Evolutionary conservation across 2,888 invertebrate species (phyloP).

Genomic region (Metacarcinus magister): DNA sequence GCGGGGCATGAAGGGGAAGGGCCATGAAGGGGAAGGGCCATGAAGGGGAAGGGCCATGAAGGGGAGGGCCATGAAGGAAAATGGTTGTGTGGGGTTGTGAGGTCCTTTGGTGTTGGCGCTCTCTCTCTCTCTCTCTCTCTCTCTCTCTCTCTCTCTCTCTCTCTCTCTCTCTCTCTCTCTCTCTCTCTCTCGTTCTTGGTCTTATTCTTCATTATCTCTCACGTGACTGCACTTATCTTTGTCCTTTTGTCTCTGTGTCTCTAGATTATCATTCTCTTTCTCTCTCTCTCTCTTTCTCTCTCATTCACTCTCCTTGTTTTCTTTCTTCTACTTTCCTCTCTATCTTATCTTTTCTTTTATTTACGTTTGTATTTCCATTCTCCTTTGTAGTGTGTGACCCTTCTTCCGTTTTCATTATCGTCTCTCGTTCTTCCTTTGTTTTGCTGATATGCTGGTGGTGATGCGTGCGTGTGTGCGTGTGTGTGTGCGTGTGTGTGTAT

Average conservation of each 20-base stretch:
- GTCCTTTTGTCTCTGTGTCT: too few relatives aligned
- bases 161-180: constrained; percentile 52
- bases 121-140: neutral
- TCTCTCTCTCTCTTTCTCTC: neutral
- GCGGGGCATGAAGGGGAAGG: too few relatives aligned
- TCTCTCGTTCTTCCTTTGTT: neutral
- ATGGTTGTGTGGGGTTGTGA: neutral
- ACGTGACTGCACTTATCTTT: too few relatives aligned
- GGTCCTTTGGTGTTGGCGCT: neutral
- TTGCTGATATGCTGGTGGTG: neutral
- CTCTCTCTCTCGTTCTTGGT: neutral
- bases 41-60: too few relatives aligned
- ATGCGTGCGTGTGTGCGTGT: neutral
- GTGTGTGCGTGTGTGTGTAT: neutral
- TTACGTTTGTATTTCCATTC: neutral
- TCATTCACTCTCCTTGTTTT: neutral
- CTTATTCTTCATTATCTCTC: neutral
- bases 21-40: too few relatives aligned
- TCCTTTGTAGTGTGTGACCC: neutral
- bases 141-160: constrained; percentile 59
- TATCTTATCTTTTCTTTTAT: neutral
- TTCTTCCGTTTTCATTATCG: neutral
- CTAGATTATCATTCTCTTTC: neutral
- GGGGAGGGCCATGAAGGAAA: neutral
- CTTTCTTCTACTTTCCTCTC: neutral